Conservation (phyloP, 2,888 invertebrate genomes). For the Celastrina argiolus region DNA sequence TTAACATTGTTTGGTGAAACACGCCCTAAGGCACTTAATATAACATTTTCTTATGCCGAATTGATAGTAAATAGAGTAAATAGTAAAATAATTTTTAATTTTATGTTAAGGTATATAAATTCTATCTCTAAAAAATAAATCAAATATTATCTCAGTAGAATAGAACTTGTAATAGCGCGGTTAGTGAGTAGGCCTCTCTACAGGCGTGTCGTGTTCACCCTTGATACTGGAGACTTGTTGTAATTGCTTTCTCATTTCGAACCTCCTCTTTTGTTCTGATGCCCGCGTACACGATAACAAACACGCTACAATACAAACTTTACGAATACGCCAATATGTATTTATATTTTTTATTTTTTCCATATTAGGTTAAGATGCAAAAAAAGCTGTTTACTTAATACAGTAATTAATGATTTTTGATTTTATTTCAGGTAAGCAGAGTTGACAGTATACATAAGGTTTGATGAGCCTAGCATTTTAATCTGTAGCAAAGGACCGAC, state of each 20-base stretch:
- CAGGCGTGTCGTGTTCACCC: slow-evolving; percentile 51
- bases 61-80: too few species aligned
- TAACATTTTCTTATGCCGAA: too few species aligned
- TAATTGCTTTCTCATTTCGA: slow-evolving; percentile 56
- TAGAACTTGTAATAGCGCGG: background rate
- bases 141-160: background rate
- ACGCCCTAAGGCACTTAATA: too few species aligned
- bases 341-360: slow-evolving; percentile 48
- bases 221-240: slow-evolving; percentile 50
- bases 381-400: too few species aligned
- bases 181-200: slow-evolving; percentile 39
- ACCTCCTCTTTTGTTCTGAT: slow-evolving; percentile 48
- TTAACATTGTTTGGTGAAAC: too few species aligned
- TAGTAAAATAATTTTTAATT: too few species aligned
- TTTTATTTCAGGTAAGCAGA: slow-evolving; percentile 53
- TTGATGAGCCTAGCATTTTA: background rate
- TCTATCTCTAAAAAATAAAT: too few species aligned
- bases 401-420: slow-evolving; percentile 22
- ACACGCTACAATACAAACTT: slow-evolving; percentile 13
- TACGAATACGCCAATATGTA: background rate
- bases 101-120: too few species aligned
- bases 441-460: background rate
- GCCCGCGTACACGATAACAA: slow-evolving; percentile 35
- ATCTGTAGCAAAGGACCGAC: background rate
- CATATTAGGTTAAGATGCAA: too few species aligned